These are phyloP conservation scores for Norana najaformis DNA, from an alignment of 2,888 invertebrate species.

Conservation along the genomic window DNA sequence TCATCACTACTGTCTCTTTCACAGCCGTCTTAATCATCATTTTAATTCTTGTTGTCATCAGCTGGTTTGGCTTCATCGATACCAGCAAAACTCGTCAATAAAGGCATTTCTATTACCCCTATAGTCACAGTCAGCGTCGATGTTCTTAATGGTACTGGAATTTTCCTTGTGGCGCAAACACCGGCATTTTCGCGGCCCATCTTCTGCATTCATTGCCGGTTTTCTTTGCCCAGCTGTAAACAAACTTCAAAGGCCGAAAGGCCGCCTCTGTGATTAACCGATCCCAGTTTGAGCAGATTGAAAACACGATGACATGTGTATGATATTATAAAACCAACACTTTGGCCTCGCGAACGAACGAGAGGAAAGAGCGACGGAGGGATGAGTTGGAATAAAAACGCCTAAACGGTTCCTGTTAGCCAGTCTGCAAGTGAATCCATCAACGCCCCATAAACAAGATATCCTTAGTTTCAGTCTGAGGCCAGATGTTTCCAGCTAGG, in stretches of 20 bases:
- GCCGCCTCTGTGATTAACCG: neutral
- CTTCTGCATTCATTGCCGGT: neutral
- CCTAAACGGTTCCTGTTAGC: neutral
- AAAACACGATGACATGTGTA: neutral
- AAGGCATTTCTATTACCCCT: neutral
- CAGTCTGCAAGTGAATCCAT: neutral
- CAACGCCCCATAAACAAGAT: constrained; percentile 17
- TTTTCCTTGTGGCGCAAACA: neutral
- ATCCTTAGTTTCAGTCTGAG: neutral
- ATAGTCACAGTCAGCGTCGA: neutral
- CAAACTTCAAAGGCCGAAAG: neutral
- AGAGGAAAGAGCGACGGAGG: neutral
- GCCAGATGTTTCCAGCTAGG: constrained; percentile 1
- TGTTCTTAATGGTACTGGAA: neutral
- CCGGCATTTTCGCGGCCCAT: neutral
- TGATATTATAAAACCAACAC: neutral
- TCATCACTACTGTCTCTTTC: neutral
- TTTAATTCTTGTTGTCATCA: neutral
- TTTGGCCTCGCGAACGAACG: neutral
- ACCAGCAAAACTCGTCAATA: neutral
- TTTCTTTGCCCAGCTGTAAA: neutral
- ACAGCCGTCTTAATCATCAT: neutral
- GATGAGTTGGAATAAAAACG: neutral
- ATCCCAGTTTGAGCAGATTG: constrained; percentile 18
- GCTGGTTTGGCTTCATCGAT: neutral